Base-by-base conservation (phyloP, 2,113 vertebrate species). In the Columbina picui region DNA sequence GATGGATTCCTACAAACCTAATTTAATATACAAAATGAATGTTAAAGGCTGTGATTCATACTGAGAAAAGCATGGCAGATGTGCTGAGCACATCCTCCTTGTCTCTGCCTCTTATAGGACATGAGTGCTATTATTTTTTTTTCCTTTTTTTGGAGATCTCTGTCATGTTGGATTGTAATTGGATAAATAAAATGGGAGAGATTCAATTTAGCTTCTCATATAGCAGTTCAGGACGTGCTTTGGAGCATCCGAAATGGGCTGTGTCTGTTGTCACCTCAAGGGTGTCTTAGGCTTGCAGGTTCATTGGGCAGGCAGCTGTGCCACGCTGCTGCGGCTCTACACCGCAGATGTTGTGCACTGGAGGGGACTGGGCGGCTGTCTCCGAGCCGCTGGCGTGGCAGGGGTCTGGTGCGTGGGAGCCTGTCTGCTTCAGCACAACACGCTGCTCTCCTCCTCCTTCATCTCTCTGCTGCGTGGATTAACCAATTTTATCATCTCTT, bases 241-340 rank as follows among this genome's bases (percentile, higher is more conserved):
- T 93, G 70, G 26, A 88, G 47, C n/a, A 63, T 76, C 23, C 29
- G 53, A 30, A 18, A 55, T 76, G 60, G 64, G n/a, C 5, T 0
- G 1, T 17, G 12, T 56, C 89, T 19, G 2, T 52, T 50, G 38
- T 65, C 53, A 49, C 9, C 20, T 73, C 0, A 0, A n/a, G 34
- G 12, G 6, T 76, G 18, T 69, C 34, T 64, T 41, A 70, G 22
- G n/a, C 53, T 89, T 91, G 30, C 27, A 50, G 10, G 57, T 73
- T 63, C 17, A 10, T 68, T 69, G 91, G 67, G 45, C 63, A 85
- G 69, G 34, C 7, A 23, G 10, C n/a, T 57, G 68, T 59, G 43
- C 74, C 14, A 0, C 22, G 39, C 32, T 1, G 0, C 55, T 82
- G 20, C 76, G 74, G 43, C 34, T 76, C 55, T 59, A 38, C 23